Conservation (phyloP, 2,888 invertebrate species). For the Seira sanloemensis region DNA sequence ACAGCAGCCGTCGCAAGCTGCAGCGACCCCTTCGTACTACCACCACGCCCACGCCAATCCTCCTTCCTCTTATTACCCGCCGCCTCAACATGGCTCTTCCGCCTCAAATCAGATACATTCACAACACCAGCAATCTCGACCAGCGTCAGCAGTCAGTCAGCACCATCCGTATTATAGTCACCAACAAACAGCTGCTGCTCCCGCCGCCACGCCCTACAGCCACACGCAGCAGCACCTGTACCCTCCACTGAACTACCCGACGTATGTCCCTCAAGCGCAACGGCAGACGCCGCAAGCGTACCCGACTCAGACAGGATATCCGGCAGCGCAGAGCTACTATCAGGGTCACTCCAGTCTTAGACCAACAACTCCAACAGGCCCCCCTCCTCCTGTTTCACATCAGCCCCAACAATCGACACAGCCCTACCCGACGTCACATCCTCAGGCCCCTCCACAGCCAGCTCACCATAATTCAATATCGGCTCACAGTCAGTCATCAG, state of each 20-base stretch:
- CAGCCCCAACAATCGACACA: constrained; percentile 22
- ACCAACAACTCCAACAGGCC: constrained; percentile 54
- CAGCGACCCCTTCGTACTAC: constrained; percentile 28
- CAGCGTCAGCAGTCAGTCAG: constrained; percentile 25
- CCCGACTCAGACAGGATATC: constrained; percentile 42
- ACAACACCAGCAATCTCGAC: constrained; percentile 74
- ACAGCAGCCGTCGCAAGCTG: constrained; percentile 26
- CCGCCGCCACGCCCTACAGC: constrained; percentile 32
- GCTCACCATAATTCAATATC: constrained; percentile 7
- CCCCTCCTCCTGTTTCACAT: constrained; percentile 43
- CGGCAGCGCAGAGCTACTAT: constrained; percentile 30
- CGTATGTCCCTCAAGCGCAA: constrained; percentile 60
- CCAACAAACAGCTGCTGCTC: constrained; percentile 31
- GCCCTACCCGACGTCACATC: background rate
- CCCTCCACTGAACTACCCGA: constrained; percentile 53
- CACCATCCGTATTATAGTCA: constrained; percentile 50
- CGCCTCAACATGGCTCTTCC: constrained; percentile 25
- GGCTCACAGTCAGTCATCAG: background rate
- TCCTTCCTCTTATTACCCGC: constrained; percentile 40
- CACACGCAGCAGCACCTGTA: constrained; percentile 49
- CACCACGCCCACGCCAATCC: constrained; percentile 39
- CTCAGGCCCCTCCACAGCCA: background rate
- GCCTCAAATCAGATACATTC: constrained; percentile 66
- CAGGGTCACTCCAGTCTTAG: constrained; percentile 57
- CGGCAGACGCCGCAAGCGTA: constrained; percentile 24